Evolutionary conservation across 2,797 vertebrate genomes (phyloP).

Genomic region (Manis javanica): DNA sequence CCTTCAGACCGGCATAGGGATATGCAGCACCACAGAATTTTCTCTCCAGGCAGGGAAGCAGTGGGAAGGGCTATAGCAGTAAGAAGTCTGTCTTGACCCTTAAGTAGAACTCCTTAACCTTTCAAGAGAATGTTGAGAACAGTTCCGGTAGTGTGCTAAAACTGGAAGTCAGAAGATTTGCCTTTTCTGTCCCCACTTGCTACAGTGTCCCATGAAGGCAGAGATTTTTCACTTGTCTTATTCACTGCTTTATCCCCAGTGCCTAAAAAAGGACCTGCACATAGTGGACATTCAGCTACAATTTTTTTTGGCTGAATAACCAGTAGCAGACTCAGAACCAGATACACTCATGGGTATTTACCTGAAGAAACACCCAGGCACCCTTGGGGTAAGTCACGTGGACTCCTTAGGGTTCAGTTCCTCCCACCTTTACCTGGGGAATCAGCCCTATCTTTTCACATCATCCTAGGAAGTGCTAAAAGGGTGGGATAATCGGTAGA

Average conservation of each 20-base stretch:
- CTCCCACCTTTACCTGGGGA: not conserved
- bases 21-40: not conserved
- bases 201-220: not conserved
- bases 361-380: not conserved
- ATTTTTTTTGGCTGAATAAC: not conserved
- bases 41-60: not conserved
- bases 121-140: not conserved
- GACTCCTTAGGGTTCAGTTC: not conserved
- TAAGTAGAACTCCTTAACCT: slow-evolving; percentile 13
- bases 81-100: not conserved
- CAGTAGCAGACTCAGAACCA: not conserved
- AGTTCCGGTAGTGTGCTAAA: not conserved
- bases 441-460: not conserved
- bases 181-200: not conserved
- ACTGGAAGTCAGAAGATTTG: not conserved
- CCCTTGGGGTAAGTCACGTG: not conserved
- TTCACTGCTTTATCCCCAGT: not conserved
- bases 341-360: too few species aligned
- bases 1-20: too few species aligned
- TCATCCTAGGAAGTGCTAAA: not conserved
- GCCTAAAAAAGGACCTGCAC: not conserved
- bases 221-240: not conserved
- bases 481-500: not conserved
- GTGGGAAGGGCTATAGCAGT: not conserved
- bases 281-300: not conserved